Base-by-base conservation (phyloP, 64 coral and sea anemone species). In the Montipora cactus region DNA sequence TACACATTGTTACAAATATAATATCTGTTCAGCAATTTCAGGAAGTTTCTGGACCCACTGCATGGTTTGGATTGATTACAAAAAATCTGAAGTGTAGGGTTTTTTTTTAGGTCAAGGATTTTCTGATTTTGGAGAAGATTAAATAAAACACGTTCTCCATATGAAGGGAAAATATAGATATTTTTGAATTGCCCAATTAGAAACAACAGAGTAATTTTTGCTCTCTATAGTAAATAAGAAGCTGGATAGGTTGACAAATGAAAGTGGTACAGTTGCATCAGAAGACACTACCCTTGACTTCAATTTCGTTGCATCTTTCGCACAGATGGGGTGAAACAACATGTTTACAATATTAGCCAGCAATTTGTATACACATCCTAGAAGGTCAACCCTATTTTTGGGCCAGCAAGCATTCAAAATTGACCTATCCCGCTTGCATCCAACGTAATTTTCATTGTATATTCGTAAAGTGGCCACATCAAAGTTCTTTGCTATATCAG, bases 361-460 rank as follows among this genome's bases (percentile, higher is more conserved):
- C 25, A 90, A 58, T 48, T 79, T 79, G 14, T 68, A 81, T 71
- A 72, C 20, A 81, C 20, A 75, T 20, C 8, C 46, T 76, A 75
- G 47, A 57, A 91, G 14, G 49, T 83, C 50, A 59, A 77, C 79
- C 49, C 48, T 91, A 44, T 91, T 81, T 21, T 80, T 80, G n/a
- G 89, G 89, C 89, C 89, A 90, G 66, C 77, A 90, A 80, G 89
- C 78, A 91, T 75, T 83, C 21, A 91, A 59, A 75, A 83, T 83
- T 74, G 90, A 83, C 79, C 90, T 83, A 76, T 91, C 78, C 48
- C 90, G 53, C 68, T 83, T 91, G 64, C 79, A 46, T 19, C 90
- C 69, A 45, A 91, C 83, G 68, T 83, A 91, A 23, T 91, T 91
- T 91, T 83, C 79, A 91, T 91, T 91, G 81, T 91, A 91, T 53